A percentile compares a stretch with the other conserved stretches of the same genome.
Conservation (phyloP, 2,888 invertebrate species). For the Clepsis dumicolana region DNA sequence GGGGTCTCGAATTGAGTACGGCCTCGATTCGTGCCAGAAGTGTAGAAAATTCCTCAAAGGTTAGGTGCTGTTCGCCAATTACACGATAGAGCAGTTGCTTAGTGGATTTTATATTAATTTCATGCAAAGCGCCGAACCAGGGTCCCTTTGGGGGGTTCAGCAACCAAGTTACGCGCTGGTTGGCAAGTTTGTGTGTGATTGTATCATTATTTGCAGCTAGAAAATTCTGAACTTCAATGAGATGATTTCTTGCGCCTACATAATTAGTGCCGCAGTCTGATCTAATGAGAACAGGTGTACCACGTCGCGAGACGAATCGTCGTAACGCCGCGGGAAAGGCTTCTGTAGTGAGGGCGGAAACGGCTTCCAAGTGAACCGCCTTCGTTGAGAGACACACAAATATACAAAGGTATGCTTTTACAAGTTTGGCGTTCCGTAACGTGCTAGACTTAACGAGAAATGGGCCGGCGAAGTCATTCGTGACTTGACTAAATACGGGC, state of each 20-base stretch:
- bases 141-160: neutral
- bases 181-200: too few relatives aligned
- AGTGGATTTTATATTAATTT: neutral
- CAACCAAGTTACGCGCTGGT: slow-evolving; percentile 5
- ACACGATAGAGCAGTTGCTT: too few relatives aligned
- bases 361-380: neutral
- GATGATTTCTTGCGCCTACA: too few relatives aligned
- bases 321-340: slow-evolving; percentile 6
- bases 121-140: neutral
- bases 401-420: too few relatives aligned
- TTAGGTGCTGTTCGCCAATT: too few relatives aligned
- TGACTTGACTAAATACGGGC: neutral
- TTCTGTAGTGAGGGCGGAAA: neutral
- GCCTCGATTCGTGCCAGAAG: too few relatives aligned
- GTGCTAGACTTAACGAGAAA: too few relatives aligned
- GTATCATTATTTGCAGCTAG: too few relatives aligned
- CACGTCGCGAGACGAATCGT: slow-evolving; percentile 6
- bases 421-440: too few relatives aligned
- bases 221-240: too few relatives aligned
- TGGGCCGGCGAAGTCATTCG: slow-evolving; percentile 6
- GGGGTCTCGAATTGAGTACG: too few relatives aligned
- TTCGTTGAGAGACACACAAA: slow-evolving; percentile 14
- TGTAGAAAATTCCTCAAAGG: too few relatives aligned
- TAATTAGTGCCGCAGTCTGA: slow-evolving; percentile 9
- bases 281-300: neutral